Evolutionary conservation across 1,140 invertebrate genomes (phyloP).

Genomic region (Mya arenaria): DNA sequence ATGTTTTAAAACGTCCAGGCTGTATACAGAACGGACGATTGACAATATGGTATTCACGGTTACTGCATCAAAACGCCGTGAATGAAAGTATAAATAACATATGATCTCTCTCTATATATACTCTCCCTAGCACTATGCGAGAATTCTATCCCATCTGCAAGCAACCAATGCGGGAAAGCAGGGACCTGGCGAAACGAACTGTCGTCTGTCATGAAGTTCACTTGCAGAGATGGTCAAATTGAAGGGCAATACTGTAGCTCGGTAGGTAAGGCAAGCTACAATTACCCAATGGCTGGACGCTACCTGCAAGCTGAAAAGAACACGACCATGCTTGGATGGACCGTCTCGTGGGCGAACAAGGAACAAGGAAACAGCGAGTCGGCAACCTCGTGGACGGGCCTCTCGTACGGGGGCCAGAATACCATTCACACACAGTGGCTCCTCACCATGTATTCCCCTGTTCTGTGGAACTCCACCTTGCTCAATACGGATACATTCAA

Average conservation of each 20-base stretch:
- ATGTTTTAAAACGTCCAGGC: too few species aligned
- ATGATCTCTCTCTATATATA: too few species aligned
- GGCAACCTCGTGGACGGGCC: slow-evolving; percentile 1
- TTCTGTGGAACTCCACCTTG: background rate
- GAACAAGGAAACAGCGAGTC: background rate
- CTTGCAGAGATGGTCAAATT: background rate
- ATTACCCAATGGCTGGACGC: background rate
- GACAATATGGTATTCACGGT: too few species aligned
- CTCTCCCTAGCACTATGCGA: background rate
- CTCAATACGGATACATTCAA: background rate
- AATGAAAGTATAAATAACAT: too few species aligned
- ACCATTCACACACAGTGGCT: background rate
- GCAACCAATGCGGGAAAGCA: background rate
- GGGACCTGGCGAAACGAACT: slow-evolving; percentile 27
- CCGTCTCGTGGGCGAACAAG: background rate
- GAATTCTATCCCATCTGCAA: background rate
- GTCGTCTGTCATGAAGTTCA: background rate
- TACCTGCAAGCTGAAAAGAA: background rate
- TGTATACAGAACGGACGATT: too few species aligned
- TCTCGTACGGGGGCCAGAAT: background rate
- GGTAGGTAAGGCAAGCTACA: background rate
- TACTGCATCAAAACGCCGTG: too few species aligned
- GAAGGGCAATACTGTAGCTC: slow-evolving; percentile 2
- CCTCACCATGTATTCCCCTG: background rate
- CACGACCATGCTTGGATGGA: background rate